Conservation (phyloP, 2,113 vertebrate species). For the Pavo muticus region DNA sequence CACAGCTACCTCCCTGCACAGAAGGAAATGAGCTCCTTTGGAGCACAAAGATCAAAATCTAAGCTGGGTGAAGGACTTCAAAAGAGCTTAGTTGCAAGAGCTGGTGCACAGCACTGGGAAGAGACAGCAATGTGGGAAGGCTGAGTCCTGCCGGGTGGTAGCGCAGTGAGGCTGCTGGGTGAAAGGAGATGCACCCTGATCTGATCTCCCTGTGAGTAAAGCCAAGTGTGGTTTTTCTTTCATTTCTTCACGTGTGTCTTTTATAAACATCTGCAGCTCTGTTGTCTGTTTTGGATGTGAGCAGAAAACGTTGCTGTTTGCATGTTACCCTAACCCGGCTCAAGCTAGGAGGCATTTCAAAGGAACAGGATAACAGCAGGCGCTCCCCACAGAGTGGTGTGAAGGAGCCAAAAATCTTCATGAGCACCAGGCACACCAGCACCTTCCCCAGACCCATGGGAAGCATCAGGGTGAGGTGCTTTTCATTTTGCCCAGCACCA, state of each 20-base stretch:
- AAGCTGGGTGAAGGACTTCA: conserved; percentile 12
- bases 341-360: conserved; percentile 17
- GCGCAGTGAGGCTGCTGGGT: neutral
- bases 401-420: neutral
- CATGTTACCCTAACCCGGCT: conserved; percentile 42
- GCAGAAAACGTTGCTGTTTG: conserved; percentile 55
- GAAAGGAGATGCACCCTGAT: neutral
- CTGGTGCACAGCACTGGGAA: neutral
- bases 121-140: neutral
- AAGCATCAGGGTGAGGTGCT: fast-evolving
- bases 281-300: conserved; percentile 40
- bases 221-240: conserved; percentile 50
- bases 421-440: neutral
- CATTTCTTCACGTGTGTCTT: conserved; percentile 49
- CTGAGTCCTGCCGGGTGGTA: neutral
- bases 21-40: neutral
- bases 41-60: conserved; percentile 20
- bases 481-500: neutral
- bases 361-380: neutral
- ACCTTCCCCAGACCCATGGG: neutral
- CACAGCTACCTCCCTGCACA: neutral
- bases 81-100: conserved; percentile 7
- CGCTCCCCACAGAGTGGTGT: neutral
- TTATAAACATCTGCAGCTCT: conserved; percentile 24
- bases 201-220: conserved; percentile 44